A percentile compares a stretch with the other conserved stretches of the same genome.
phyloP scores from a whole-genome alignment of 2,888 invertebrate species.

The Ptychoptera contaminata region DNA sequence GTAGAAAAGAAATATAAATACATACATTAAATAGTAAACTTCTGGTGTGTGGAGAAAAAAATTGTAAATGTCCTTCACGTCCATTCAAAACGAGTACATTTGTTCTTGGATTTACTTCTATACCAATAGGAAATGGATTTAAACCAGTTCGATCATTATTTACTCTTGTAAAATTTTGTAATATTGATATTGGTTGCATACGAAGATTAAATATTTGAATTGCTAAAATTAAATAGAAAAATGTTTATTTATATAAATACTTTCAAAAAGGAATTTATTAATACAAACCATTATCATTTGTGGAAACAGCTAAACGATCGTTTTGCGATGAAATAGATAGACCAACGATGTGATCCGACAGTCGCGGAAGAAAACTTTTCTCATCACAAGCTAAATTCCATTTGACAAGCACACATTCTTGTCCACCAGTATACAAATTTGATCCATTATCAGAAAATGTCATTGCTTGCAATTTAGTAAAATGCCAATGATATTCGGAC shows the following conservation, averaged over 20 bases:
- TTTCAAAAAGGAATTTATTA: conserved; percentile 2
- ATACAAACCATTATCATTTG: conserved; percentile 46
- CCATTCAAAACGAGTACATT: conserved; percentile 54
- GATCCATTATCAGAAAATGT: conserved; percentile 47
- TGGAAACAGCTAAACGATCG: conserved; percentile 45
- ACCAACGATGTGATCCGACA: conserved; percentile 49
- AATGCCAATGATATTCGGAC: conserved; percentile 60
- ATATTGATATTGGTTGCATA: conserved; percentile 36
- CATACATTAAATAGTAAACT: conserved; percentile 55
- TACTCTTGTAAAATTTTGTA: conserved; percentile 53
- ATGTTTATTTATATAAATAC: not conserved
- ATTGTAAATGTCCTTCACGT: conserved; percentile 56
- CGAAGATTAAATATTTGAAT: conserved; percentile 39
- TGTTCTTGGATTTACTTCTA: conserved; percentile 43
- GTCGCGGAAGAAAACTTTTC: conserved; percentile 46
- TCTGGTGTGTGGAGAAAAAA: conserved; percentile 47
- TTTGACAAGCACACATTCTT: conserved; percentile 60
- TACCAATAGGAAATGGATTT: conserved; percentile 28
- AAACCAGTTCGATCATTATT: conserved; percentile 31
- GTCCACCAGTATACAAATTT: conserved; percentile 59
- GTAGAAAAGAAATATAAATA: conserved; percentile 8
- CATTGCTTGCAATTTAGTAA: conserved; percentile 47
- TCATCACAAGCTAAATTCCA: conserved; percentile 44
- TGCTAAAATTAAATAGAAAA: conserved; percentile 16
- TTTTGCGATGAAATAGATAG: conserved; percentile 45